Conservation (phyloP, 2,888 invertebrate species). For the Drosophila recens region DNA sequence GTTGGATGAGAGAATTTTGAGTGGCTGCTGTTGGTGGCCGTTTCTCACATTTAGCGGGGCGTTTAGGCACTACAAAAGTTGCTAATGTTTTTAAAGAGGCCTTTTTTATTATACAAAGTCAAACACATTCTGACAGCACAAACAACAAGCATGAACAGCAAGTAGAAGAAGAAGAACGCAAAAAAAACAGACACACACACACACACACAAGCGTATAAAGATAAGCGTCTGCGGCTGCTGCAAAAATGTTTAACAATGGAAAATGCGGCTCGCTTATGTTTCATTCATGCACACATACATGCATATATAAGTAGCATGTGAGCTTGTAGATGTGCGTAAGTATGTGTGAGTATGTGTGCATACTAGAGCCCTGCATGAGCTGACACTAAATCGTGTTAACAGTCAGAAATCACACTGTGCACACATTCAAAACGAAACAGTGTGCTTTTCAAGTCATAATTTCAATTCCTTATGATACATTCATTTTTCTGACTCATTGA, state of each 20-base stretch:
- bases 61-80: constrained; percentile 80
- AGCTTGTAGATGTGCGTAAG: constrained; percentile 14
- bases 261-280: constrained; percentile 68
- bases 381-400: too few species aligned
- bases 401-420: too few species aligned
- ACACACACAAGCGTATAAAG: constrained; percentile 1
- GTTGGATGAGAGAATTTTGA: constrained; percentile 48
- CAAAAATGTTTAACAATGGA: constrained; percentile 69
- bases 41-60: constrained; percentile 66
- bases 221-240: constrained; percentile 55
- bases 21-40: constrained; percentile 40
- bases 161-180: constrained; percentile 17
- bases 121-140: constrained; percentile 73
- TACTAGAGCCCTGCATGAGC: too few species aligned
- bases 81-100: constrained; percentile 82
- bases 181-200: constrained; percentile 13
- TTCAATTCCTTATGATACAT: too few species aligned
- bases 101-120: constrained; percentile 81
- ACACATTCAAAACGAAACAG: too few species aligned
- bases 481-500: too few species aligned
- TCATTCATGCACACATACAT: constrained; percentile 67
- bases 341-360: constrained; percentile 30
- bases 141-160: constrained; percentile 16
- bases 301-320: constrained; percentile 51
- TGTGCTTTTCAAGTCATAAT: too few species aligned